Percentiles rank a stretch among this genome's conserved stretches.
phyloP scores from a whole-genome alignment of 2,113 vertebrate genomes.

The Neomonachus schauinslandi region DNA sequence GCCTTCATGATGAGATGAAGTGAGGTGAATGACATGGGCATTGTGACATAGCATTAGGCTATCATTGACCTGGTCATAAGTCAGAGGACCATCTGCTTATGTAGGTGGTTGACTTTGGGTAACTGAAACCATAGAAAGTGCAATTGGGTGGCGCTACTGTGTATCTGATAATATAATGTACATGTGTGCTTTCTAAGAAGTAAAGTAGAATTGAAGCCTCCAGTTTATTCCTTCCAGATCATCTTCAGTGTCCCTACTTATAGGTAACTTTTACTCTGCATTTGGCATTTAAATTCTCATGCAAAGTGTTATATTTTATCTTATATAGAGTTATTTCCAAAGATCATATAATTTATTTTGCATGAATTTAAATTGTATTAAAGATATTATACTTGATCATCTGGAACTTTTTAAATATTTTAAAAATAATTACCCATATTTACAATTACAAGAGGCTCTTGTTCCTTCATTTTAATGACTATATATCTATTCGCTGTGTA shows the following conservation, averaged over 20 bases:
- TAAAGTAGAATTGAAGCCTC: neutral
- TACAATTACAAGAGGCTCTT: neutral
- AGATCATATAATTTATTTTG: neutral
- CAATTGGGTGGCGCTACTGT: neutral
- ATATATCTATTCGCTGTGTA: neutral
- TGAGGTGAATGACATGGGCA: neutral
- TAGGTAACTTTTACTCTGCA: neutral
- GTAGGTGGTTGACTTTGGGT: neutral
- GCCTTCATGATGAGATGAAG: neutral
- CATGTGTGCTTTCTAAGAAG: neutral
- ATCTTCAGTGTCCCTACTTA: neutral
- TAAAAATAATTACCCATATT: neutral
- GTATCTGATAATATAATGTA: neutral
- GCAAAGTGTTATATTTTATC: neutral
- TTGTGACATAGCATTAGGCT: neutral
- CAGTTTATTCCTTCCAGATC: neutral
- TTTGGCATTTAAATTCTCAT: neutral
- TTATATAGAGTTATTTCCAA: neutral
- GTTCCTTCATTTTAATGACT: neutral
- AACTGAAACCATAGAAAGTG: neutral
- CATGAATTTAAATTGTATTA: conserved; percentile 15
- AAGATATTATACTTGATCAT: neutral
- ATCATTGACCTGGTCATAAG: neutral
- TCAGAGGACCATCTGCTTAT: neutral
- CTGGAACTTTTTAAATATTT: neutral